Conservation (phyloP, 2,113 vertebrate genomes). For the Poeciliopsis occidentalis region DNA sequence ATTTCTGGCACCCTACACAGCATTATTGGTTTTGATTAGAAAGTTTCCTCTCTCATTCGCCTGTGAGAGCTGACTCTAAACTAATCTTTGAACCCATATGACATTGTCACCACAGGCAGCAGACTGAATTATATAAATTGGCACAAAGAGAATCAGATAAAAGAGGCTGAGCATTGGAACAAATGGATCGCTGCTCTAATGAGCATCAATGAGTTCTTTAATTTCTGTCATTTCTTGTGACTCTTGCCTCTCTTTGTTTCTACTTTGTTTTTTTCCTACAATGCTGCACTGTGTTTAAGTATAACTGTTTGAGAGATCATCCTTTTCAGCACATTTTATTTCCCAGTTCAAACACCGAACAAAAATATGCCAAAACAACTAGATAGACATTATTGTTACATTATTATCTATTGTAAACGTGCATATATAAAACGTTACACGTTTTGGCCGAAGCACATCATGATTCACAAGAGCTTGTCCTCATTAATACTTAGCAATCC, state of each 20-base stretch:
- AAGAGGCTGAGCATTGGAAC: background rate
- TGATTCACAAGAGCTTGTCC: conserved; percentile 72
- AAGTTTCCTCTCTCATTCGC: conserved; percentile 33
- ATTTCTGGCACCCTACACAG: conserved; percentile 47
- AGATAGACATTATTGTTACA: background rate
- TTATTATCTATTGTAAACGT: conserved; percentile 1
- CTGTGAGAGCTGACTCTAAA: conserved; percentile 22
- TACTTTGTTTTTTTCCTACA: no score
- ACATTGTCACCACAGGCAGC: conserved; percentile 21
- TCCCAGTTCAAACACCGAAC: background rate
- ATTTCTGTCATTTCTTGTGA: conserved; percentile 6
- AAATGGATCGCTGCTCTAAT: background rate
- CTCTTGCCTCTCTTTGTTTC: background rate
- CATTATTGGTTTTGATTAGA: conserved; percentile 42
- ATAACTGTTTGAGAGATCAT: background rate
- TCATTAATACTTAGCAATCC: conserved; percentile 72
- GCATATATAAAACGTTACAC: conserved; percentile 13
- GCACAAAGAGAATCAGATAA: conserved; percentile 5
- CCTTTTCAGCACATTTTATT: background rate
- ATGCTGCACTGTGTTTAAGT: background rate
- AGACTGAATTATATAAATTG: conserved; percentile 15
- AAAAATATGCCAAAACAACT: background rate
- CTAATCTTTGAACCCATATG: conserved; percentile 33
- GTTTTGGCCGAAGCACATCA: conserved; percentile 23
- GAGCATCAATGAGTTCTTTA: background rate